Base-by-base conservation (phyloP, 2,888 invertebrate genomes). In the Galerucella nymphaeae region DNA sequence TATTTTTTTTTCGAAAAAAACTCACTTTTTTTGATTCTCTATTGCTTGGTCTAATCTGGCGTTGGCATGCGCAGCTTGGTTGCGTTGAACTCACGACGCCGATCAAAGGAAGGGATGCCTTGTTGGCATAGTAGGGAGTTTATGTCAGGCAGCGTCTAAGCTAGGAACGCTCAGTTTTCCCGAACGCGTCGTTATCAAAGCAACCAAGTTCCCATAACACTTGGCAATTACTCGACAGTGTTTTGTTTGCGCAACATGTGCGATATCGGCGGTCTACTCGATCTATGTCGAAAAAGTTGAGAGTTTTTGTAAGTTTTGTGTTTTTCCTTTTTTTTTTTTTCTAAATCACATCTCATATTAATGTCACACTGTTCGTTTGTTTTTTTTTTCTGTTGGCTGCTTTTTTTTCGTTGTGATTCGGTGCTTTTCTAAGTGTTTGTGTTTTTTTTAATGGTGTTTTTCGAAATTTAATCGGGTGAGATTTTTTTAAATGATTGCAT, bases 71-170 rank as follows among this genome's bases (percentile, higher is more conserved):
- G 74, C 71, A 64, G 66, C 50, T 53, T 57, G 13, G 55, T 48
- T 71, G 71, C 69, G 63, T 70, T 63, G 69, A 11, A 63, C 75
- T 66, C 70, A 18, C 72, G 67, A 70, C 75, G 75, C 68, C 59
- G 70, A n/a, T 61, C 58, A 55, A 13, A 42, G 67, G 66, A 66
- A 70, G 73, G 73, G 73, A 64, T 73, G 75, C 66, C 64, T 45
- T 53, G 70, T 42, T n/a, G n/a, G n/a, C 70, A 62, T 63, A 71
- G 74, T 57, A 72, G 75, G 75, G 75, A 75, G 75, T 65, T 70
- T 75, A 75, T 75, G 70, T 70, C 70, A 72, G 67, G 72, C 75
- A 70, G 23, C 75, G 72, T 30, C 67, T 16, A 48, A 62, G 50
- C 61, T 23, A 42, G 41, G 23, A 38, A 58, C 69, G 70, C 63